A percentile compares a stretch with the other conserved stretches of the same genome.
These are phyloP conservation scores for human (Homo sapiens) DNA, from an alignment of 2,113 vertebrate species.

Conservation along the genomic window DNA sequence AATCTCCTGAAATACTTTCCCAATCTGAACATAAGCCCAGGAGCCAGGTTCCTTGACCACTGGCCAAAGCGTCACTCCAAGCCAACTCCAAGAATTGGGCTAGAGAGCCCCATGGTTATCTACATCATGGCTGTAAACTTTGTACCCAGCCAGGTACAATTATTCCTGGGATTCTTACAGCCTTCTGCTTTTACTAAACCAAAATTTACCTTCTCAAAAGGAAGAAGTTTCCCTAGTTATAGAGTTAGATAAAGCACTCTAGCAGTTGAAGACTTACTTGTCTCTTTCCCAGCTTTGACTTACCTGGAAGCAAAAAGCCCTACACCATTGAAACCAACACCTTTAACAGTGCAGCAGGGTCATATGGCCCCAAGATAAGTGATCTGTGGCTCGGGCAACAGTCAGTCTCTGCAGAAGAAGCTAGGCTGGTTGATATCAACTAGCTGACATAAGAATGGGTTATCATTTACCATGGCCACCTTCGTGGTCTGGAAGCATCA, in stretches of 20 bases:
- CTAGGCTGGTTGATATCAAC: not conserved
- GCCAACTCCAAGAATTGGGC: not conserved
- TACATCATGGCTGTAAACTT: not conserved
- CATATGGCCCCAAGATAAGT: not conserved
- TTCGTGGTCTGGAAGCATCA: not conserved
- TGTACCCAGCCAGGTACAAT: not conserved
- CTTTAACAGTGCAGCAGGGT: not conserved
- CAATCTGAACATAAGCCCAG: not conserved
- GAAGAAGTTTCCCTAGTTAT: not conserved
- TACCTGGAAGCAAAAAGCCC: not conserved
- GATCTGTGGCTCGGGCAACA: not conserved
- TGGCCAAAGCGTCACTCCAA: not conserved
- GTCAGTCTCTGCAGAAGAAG: not conserved
- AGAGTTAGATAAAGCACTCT: not conserved
- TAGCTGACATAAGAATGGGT: not conserved
- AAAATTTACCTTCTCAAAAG: slow-evolving; percentile 13
- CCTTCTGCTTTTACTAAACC: not conserved
- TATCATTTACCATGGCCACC: not conserved
- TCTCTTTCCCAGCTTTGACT: not conserved
- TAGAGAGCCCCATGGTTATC: not conserved
- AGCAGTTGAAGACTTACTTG: not conserved
- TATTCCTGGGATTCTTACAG: slow-evolving; percentile 18
- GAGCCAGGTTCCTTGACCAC: not conserved
- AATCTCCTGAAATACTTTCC: not conserved
- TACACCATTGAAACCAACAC: not conserved